A percentile compares a stretch with the other conserved stretches of the same genome.
These are phyloP conservation scores for Styela plicata DNA, from an alignment of 23 tunicate genomes.

Conservation along the genomic window DNA sequence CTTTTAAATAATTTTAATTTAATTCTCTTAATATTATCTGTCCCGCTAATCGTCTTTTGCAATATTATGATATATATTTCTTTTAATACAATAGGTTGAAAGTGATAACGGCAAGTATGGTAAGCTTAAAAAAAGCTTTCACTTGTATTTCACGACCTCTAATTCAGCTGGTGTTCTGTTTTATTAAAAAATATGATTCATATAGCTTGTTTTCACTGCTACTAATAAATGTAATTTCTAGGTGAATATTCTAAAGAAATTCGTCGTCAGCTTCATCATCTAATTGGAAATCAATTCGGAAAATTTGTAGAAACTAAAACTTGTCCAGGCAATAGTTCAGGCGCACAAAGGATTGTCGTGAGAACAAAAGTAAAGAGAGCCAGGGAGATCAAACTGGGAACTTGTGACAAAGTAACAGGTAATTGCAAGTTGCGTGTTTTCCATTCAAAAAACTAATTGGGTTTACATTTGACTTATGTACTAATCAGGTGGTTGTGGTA, in stretches of 20 bases:
- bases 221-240: background rate
- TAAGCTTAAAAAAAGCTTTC: no score
- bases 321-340: background rate
- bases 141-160: no score
- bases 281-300: conserved; percentile 35
- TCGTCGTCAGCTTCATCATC: conserved; percentile 33
- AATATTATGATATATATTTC: no score
- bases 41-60: no score
- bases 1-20: no score
- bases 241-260: conserved; percentile 21
- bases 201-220: background rate
- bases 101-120: no score
- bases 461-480: background rate
- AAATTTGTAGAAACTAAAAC: conserved; percentile 40
- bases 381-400: background rate
- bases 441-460: background rate
- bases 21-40: no score
- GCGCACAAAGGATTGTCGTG: background rate
- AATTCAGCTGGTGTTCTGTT: no score
- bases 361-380: no score
- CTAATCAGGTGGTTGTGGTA: no score
- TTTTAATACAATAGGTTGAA: no score
- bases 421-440: background rate
- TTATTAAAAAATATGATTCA: no score
- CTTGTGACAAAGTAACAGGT: background rate